Evolutionary conservation across 2,888 invertebrate species (phyloP).

Genomic region (Caenorhabditis afra): DNA sequence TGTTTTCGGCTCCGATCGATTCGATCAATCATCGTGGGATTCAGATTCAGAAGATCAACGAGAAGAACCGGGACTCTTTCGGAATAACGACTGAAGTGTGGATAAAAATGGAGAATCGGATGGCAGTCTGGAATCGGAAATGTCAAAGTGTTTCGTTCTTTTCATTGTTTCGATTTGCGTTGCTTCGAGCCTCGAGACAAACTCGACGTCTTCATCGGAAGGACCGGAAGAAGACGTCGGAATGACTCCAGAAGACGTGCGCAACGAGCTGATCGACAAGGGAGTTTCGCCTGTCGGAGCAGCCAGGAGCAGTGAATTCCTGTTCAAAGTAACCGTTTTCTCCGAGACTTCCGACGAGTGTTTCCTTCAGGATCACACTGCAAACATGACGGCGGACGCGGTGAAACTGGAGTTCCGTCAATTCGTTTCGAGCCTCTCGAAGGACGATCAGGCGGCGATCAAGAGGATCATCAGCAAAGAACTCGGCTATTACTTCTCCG

Average conservation of each 20-base stretch:
- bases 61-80: slow-evolving; percentile 15
- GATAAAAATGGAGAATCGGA: slow-evolving; percentile 13
- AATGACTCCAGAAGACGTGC: slow-evolving; percentile 23
- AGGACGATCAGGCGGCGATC: not conserved
- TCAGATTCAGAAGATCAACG: too few relatives aligned
- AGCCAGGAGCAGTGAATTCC: slow-evolving; percentile 4
- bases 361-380: slow-evolving; percentile 18
- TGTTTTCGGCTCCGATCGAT: not conserved
- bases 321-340: slow-evolving; percentile 12
- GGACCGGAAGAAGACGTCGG: not conserved
- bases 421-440: slow-evolving; percentile 10
- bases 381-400: slow-evolving; percentile 5
- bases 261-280: slow-evolving; percentile 5
- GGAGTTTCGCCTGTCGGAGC: slow-evolving; percentile 17
- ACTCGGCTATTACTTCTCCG: slow-evolving; percentile 11
- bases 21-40: too few relatives aligned
- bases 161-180: not conserved
- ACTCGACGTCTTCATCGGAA: too few relatives aligned
- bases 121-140: not conserved
- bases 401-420: slow-evolving; percentile 24
- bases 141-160: not conserved
- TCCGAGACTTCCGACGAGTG: too few relatives aligned
- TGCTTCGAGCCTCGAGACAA: not conserved
- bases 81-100: slow-evolving; percentile 11
- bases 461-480: slow-evolving; percentile 27